Evolutionary conservation across 2,113 vertebrate genomes (phyloP).

Genomic region (Piprites chloris): DNA sequence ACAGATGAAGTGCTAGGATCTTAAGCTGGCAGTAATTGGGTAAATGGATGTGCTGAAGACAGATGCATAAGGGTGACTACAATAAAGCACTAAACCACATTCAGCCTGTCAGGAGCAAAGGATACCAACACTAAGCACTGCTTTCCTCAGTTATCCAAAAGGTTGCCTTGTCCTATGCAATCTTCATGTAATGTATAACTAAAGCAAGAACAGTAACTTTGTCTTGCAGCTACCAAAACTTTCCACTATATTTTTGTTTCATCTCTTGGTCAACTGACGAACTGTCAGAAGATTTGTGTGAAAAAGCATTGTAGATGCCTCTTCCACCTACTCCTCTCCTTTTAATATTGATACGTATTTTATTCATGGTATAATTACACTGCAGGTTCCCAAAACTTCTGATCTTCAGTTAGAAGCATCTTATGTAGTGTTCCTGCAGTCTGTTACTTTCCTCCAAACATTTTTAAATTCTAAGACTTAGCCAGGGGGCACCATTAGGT

Average conservation of each 20-base stretch:
- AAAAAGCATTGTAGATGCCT: not conserved
- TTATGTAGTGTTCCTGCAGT: not conserved
- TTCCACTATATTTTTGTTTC: not conserved
- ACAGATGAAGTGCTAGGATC: not conserved
- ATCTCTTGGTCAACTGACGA: not conserved
- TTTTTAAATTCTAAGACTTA: no score
- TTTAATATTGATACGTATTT: not conserved
- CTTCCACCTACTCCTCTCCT: not conserved
- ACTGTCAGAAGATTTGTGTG: not conserved
- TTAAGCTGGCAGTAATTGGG: not conserved
- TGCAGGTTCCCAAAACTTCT: not conserved
- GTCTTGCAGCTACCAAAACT: not conserved
- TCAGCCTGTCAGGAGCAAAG: not conserved
- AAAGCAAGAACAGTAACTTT: not conserved
- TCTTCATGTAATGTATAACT: not conserved
- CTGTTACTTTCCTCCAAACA: no score
- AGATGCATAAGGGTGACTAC: not conserved
- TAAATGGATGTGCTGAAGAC: not conserved
- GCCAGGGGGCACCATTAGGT: not conserved
- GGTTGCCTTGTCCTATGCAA: constrained; percentile 45
- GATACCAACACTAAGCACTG: not conserved
- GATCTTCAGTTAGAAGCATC: not conserved
- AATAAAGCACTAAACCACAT: not conserved
- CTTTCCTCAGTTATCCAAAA: constrained; percentile 8
- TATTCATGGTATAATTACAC: not conserved